Conservation (phyloP, 2,888 invertebrate genomes). For the Calameuta idolon region DNA sequence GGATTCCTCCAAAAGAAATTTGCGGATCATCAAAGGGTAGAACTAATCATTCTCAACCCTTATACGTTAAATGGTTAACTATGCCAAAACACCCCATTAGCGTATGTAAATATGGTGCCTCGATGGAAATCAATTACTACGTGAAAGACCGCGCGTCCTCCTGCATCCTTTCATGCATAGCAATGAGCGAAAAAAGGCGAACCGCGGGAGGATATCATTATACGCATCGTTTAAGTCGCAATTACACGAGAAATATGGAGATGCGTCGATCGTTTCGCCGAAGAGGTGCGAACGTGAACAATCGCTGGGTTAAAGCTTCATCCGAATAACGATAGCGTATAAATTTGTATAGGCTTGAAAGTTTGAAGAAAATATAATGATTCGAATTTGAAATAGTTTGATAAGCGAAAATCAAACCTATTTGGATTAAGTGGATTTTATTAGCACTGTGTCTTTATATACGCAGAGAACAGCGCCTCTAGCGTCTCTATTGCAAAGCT, state of each 20-base stretch:
- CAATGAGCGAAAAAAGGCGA: slow-evolving; percentile 40
- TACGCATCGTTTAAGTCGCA: slow-evolving; percentile 2
- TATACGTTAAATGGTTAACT: slow-evolving; percentile 19
- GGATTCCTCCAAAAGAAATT: slow-evolving; percentile 9
- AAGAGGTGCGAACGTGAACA: neutral
- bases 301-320: neutral
- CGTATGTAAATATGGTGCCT: slow-evolving; percentile 47
- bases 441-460: neutral
- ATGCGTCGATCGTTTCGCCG: neutral
- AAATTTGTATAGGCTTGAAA: neutral
- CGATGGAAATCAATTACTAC: slow-evolving; percentile 53
- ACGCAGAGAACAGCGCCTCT: too few relatives aligned
- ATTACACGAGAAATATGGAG: slow-evolving; percentile 3
- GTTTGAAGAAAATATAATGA: neutral
- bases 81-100: slow-evolving; percentile 40
- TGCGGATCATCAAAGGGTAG: slow-evolving; percentile 14
- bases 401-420: neutral
- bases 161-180: slow-evolving; percentile 50
- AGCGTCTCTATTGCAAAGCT: too few relatives aligned
- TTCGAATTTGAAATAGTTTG: neutral
- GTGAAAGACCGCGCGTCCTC: slow-evolving; percentile 31
- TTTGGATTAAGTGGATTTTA: neutral
- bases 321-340: neutral
- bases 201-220: slow-evolving; percentile 9
- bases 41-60: slow-evolving; percentile 22